Base-by-base conservation (phyloP, 1,140 invertebrate genomes). In the Bombus fervidus region DNA sequence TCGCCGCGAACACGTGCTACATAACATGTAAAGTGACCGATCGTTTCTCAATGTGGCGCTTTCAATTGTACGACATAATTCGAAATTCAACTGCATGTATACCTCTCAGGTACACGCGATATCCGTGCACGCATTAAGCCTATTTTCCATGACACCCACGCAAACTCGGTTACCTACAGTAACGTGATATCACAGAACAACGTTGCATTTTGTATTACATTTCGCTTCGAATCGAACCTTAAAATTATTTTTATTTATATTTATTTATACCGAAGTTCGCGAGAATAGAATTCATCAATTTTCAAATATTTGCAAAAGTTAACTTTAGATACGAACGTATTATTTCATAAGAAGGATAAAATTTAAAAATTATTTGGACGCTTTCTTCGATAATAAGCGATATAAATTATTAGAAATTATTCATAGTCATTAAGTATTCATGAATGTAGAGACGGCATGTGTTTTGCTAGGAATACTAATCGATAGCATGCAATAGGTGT, bases 11-110 rank as follows among this genome's bases (percentile, higher is more conserved):
- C 59, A 59, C 71, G 53, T 81, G 64, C 59, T 62, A 64, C 39
- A 76, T 69, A 69, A 79, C 81, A 64, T 73, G 82, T 69, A 85
- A 89, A 87, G 86, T 81, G 87, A 78, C 74, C 86, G 71, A 71
- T 62, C 82, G 66, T 72, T 76, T 82, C 86, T 81, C 86, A 83
- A 41, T 39, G 47, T 69, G 39, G 4, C 62, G 43, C 74, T 57
- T 68, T 77, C 74, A n/a, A 62, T 77, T 78, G 43, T 47, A 66
- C 62, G 37, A 43, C n/a, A 69, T 39, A 31, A 66, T 83, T 77
- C 62, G 66, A 39, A 64, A 25, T 76, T 77, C 47, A 59, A 12
- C 34, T n/a, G 15, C 10, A 43, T 73, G 71, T 37, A 31, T 31
- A 41, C 37, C 41, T 47, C 69, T 28, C n/a, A n/a, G n/a, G 31